Percentiles rank a stretch among this genome's conserved stretches.
Evolutionary conservation across 2,113 vertebrate species (phyloP).

Genomic region (Sphyrna mokarran): DNA sequence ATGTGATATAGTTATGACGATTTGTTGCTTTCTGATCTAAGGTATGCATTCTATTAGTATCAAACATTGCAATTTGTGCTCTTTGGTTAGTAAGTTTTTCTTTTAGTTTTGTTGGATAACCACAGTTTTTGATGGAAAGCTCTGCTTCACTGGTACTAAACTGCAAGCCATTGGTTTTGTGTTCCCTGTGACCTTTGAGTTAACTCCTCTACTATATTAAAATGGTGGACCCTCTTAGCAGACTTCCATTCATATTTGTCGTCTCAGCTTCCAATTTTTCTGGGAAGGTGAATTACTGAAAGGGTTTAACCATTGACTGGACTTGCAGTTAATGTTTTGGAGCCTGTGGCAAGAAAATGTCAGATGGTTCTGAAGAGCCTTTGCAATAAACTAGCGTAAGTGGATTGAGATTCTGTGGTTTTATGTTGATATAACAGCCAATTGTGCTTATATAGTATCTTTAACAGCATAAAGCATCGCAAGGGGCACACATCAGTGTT

Average conservation of each 20-base stretch:
- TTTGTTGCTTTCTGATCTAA: background rate
- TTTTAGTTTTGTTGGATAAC: background rate
- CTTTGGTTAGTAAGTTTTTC: background rate
- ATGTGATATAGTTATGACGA: background rate
- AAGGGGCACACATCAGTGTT: background rate
- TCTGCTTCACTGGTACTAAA: background rate
- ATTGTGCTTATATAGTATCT: background rate
- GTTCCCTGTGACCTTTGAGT: background rate
- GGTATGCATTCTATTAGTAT: background rate
- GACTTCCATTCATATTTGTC: background rate
- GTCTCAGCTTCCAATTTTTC: background rate
- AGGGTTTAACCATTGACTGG: background rate
- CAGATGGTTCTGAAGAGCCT: background rate
- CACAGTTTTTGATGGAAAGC: background rate
- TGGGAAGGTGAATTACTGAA: too few species aligned
- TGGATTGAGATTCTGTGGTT: background rate
- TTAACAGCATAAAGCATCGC: background rate
- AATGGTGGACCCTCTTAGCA: background rate
- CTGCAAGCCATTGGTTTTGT: background rate
- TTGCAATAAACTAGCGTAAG: background rate
- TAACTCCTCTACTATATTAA: background rate
- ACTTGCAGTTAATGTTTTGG: too few species aligned
- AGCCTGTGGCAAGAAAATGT: background rate
- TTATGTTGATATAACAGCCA: background rate
- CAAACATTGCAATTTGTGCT: background rate